A percentile compares a stretch with the other conserved stretches of the same genome.
These are phyloP conservation scores for Gonioctena quinquepunctata DNA, from an alignment of 1,140 invertebrate species.

Conservation along the genomic window DNA sequence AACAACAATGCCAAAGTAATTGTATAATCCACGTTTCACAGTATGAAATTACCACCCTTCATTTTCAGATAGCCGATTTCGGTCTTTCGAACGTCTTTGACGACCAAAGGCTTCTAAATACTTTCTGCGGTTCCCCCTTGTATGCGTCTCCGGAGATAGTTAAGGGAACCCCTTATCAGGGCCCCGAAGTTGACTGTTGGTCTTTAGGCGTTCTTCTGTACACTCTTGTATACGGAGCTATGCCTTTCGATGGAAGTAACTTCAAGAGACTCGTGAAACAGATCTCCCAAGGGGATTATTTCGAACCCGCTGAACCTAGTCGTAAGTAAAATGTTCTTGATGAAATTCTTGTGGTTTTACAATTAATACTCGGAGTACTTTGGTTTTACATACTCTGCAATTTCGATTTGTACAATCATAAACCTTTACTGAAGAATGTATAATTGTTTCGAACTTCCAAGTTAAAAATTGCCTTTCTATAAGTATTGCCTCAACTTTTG, in stretches of 20 bases:
- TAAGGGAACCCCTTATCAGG: slow-evolving; percentile 94
- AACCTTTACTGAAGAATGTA: too few species aligned
- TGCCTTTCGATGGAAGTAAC: slow-evolving; percentile 99
- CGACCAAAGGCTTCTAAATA: slow-evolving; percentile 83
- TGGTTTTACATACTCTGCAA: too few species aligned
- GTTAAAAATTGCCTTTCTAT: too few species aligned
- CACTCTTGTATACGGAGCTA: slow-evolving; percentile 97
- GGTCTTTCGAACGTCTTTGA: slow-evolving; percentile 98
- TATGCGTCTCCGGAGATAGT: slow-evolving; percentile 99
- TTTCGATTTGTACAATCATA: too few species aligned
- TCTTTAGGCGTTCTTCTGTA: slow-evolving; percentile 96
- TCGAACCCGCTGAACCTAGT: slow-evolving; percentile 93
- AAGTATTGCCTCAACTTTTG: too few species aligned
- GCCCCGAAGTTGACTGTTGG: slow-evolving; percentile 96
- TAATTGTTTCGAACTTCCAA: too few species aligned
- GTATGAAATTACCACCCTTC: not conserved
- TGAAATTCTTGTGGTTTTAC: too few species aligned
- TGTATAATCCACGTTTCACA: not conserved
- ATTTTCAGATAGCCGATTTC: slow-evolving; percentile 94
- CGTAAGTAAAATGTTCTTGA: slow-evolving; percentile 62
- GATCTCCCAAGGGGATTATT: slow-evolving; percentile 96
- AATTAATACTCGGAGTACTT: too few species aligned
- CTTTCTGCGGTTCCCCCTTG: slow-evolving; percentile 96
- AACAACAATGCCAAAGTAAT: slow-evolving; percentile 91
- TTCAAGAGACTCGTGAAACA: slow-evolving; percentile 96